Percentiles rank a stretch among this genome's conserved stretches.
Conservation (phyloP, 1,140 invertebrate genomes). For the Drosophila lacertosa region DNA sequence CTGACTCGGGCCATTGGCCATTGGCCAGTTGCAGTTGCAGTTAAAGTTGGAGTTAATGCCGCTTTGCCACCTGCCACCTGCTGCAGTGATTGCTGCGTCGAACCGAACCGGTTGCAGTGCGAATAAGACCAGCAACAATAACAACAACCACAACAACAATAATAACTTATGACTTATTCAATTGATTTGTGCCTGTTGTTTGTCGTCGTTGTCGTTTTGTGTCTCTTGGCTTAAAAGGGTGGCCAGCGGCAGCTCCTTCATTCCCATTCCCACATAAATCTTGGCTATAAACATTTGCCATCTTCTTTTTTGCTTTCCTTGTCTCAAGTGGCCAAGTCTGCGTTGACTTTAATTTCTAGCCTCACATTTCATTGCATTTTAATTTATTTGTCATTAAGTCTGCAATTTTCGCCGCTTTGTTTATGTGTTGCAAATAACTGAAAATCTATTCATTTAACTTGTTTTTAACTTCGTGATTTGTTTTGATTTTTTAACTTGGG, state of each 20-base stretch:
- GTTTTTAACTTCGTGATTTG: background rate
- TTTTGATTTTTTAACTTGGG: too few relatives aligned
- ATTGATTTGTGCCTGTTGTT: constrained; percentile 46
- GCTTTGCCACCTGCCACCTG: constrained; percentile 60
- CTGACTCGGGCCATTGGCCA: constrained; percentile 29
- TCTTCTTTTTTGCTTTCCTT: constrained; percentile 22
- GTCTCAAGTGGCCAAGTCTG: too few relatives aligned
- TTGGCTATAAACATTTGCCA: constrained; percentile 46
- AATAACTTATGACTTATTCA: constrained; percentile 64
- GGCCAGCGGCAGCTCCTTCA: constrained; percentile 12
- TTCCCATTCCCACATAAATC: constrained; percentile 54
- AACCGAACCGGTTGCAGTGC: constrained; percentile 52
- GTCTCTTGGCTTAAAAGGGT: constrained; percentile 33
- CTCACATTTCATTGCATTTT: constrained; percentile 1
- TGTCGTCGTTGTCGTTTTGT: constrained; percentile 6
- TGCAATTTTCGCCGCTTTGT: background rate
- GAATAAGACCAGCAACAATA: constrained; percentile 30
- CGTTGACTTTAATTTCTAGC: constrained; percentile 12
- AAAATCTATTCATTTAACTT: too few relatives aligned
- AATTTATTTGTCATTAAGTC: background rate
- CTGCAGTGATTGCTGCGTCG: constrained; percentile 36
- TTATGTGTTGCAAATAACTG: background rate
- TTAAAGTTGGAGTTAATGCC: constrained; percentile 2
- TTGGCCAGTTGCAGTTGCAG: constrained; percentile 32
- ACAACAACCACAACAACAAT: constrained; percentile 29